A percentile compares a stretch with the other conserved stretches of the same genome.
Evolutionary conservation across 2,888 invertebrate species (phyloP).

Genomic region (Troglohyphantes excavatus): DNA sequence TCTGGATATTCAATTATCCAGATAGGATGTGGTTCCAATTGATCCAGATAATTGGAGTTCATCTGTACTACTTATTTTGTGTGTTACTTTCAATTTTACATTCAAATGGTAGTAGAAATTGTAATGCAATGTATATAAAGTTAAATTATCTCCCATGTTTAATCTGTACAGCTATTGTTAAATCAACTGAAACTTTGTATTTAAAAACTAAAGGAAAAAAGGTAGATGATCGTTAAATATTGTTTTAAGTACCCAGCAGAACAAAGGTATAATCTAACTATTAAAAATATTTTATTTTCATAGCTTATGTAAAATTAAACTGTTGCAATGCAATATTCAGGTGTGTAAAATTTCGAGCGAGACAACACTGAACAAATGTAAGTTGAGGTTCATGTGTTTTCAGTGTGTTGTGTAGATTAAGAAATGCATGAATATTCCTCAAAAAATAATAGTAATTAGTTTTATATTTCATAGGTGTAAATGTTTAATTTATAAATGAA

Average conservation of each 20-base stretch:
- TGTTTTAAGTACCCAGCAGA: not conserved
- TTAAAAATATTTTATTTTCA: not conserved
- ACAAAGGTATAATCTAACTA: not conserved
- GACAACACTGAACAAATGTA: not conserved
- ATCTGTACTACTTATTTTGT: too few relatives aligned
- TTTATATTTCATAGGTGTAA: not conserved
- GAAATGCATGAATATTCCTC: not conserved
- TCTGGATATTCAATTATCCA: too few relatives aligned
- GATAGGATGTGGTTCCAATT: too few relatives aligned
- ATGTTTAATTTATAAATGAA: not conserved
- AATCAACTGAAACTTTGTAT: slow-evolving; percentile 17
- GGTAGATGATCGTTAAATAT: not conserved
- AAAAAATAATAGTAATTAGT: not conserved
- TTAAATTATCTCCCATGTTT: slow-evolving; percentile 44
- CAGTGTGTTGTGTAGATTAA: not conserved
- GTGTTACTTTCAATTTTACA: not conserved
- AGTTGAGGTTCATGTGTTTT: not conserved
- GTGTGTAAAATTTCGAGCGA: not conserved
- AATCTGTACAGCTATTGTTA: slow-evolving; percentile 66
- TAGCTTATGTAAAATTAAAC: not conserved
- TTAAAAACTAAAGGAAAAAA: slow-evolving; percentile 12
- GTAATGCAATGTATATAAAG: slow-evolving; percentile 42
- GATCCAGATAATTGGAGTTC: too few relatives aligned
- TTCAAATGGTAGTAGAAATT: not conserved
- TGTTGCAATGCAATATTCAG: not conserved